Percentiles rank a stretch among this genome's conserved stretches.
Evolutionary conservation across 2,888 invertebrate species (phyloP).

Genomic region (Caenorhabditis doughertyi): DNA sequence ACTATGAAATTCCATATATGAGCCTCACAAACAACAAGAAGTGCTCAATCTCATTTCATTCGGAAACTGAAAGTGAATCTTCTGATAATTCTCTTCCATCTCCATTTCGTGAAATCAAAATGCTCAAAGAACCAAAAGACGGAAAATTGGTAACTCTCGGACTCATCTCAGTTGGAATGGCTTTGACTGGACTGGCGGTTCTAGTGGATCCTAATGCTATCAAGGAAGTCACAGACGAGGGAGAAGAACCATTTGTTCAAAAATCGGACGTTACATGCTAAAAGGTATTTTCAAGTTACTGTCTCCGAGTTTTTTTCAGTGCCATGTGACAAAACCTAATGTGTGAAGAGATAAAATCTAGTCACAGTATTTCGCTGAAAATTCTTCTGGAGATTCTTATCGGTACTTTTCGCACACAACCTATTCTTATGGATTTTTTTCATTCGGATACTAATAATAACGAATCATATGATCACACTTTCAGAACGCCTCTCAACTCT

Average conservation of each 20-base stretch:
- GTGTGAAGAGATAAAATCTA: no score
- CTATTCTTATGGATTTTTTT: no score
- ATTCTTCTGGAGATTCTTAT: no score
- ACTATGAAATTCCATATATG: conserved; percentile 27
- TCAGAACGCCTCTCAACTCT: no score
- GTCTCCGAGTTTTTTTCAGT: no score
- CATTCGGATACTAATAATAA: no score
- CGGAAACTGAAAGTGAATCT: background rate
- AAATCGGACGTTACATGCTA: no score
- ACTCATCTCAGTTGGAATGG: conserved; percentile 24
- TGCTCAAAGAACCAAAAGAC: conserved; percentile 1
- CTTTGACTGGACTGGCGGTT: conserved; percentile 17
- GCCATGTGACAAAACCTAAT: no score
- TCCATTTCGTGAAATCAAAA: conserved; percentile 25
- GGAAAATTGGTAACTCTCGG: conserved; percentile 27
- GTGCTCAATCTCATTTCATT: background rate
- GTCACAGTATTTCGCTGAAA: no score
- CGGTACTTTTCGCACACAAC: no score
- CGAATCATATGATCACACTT: background rate
- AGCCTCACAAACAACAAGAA: background rate
- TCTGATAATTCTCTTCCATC: background rate
- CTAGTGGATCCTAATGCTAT: background rate
- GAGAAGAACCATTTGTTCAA: background rate
- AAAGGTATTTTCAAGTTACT: no score
- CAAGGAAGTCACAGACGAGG: background rate